Percentiles rank a stretch among this genome's conserved stretches.
Conservation (phyloP, 2,113 vertebrate genomes). For the Petrocephalus zakoni region DNA sequence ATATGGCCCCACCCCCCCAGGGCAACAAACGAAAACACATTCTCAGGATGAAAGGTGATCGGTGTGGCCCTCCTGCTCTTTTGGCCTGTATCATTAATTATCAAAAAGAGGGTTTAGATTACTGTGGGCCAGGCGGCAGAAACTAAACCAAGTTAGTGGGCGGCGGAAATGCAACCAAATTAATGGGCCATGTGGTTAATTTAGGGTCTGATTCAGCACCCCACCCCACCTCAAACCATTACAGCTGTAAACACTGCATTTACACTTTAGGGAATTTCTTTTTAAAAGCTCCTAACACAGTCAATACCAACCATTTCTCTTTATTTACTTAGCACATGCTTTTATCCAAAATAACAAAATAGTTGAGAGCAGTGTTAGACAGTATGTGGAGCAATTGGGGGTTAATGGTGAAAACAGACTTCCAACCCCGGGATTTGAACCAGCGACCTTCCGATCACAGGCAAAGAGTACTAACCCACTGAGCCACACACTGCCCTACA, state of each 20-base stretch:
- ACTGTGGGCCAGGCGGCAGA: background rate
- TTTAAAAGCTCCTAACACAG: background rate
- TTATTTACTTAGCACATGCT: background rate
- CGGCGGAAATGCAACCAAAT: background rate
- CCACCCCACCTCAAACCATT: background rate
- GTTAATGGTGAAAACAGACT: background rate
- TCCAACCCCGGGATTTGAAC: background rate
- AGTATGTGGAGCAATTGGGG: background rate
- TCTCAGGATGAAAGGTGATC: constrained; percentile 33
- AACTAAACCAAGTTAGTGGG: background rate
- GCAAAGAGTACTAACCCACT: background rate
- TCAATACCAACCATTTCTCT: background rate
- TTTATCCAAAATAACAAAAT: background rate
- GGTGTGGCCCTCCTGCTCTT: background rate
- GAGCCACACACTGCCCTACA: background rate
- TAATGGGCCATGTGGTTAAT: background rate
- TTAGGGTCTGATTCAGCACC: background rate
- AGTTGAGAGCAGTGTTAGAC: background rate
- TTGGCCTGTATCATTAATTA: constrained; percentile 4
- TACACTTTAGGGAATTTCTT: background rate
- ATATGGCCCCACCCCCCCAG: background rate
- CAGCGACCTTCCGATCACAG: background rate
- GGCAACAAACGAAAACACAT: background rate
- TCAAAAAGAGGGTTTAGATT: background rate
- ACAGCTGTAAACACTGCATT: background rate